Evolutionary conservation across 53 echinoderm and acorn worm species (phyloP).

Genomic region (Hippasteria phrygiana): DNA sequence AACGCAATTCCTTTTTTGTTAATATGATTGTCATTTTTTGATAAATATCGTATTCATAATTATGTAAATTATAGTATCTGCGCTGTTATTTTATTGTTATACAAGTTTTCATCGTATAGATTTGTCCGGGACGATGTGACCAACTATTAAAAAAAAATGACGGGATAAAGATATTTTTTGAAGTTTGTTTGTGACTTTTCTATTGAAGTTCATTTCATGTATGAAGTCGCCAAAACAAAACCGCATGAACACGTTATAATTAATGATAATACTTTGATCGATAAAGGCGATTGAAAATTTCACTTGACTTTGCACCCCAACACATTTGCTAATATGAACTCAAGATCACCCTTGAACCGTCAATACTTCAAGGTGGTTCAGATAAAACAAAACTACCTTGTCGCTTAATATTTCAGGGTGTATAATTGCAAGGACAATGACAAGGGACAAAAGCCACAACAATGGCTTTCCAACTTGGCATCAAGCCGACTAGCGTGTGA

Average conservation of each 20-base stretch:
- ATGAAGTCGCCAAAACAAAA: too few relatives aligned
- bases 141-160: slow-evolving; percentile 17
- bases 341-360: not conserved
- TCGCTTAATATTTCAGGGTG: not conserved
- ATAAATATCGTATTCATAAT: slow-evolving; percentile 12
- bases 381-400: slow-evolving; percentile 23
- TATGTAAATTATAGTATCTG: slow-evolving; percentile 42
- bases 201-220: too few relatives aligned
- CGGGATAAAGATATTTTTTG: not conserved
- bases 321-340: not conserved
- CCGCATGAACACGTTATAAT: too few relatives aligned
- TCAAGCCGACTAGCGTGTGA: not conserved
- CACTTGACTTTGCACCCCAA: not conserved
- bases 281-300: too few relatives aligned
- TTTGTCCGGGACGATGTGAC: slow-evolving; percentile 13
- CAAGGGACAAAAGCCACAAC: not conserved
- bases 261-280: too few relatives aligned
- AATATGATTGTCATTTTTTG: not conserved
- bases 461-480: not conserved
- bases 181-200: not conserved
- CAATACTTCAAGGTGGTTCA: not conserved
- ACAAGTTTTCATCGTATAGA: slow-evolving; percentile 4
- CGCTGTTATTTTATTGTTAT: slow-evolving; percentile 46
- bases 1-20: not conserved
- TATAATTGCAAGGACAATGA: not conserved